A percentile compares a stretch with the other conserved stretches of the same genome.
These are phyloP conservation scores for Barbus barbus DNA, from an alignment of 2,113 vertebrate species.

Conservation along the genomic window DNA sequence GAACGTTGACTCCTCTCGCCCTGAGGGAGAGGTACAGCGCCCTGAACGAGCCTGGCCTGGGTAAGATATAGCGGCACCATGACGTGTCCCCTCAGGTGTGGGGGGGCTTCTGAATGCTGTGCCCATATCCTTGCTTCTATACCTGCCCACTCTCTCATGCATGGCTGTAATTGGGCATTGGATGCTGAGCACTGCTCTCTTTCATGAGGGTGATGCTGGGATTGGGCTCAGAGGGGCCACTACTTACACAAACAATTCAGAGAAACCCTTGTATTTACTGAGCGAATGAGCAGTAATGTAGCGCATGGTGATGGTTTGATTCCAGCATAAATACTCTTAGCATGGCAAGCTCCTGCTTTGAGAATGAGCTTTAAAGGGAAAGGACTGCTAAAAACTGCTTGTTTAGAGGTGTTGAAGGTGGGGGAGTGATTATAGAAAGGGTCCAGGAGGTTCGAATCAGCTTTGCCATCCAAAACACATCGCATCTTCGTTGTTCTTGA, in stretches of 20 bases:
- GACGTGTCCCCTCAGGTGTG: conserved; percentile 6
- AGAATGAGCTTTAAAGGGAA: too few species aligned
- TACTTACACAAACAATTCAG: conserved; percentile 7
- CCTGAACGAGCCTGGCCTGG: conserved; percentile 83
- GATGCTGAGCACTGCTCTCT: conserved; percentile 71
- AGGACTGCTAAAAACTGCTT: too few species aligned
- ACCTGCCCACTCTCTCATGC: conserved; percentile 64
- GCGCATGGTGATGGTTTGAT: conserved; percentile 74
- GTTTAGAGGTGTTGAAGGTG: conserved; percentile 52
- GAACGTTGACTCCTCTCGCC: conserved; percentile 89
- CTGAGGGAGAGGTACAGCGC: conserved; percentile 90
- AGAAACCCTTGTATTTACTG: conserved; percentile 31
- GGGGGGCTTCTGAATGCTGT: conserved; percentile 68
- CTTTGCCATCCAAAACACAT: neutral
- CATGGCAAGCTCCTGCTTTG: conserved; percentile 65
- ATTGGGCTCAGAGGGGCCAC: conserved; percentile 41
- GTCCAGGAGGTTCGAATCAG: neutral
- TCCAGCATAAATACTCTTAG: conserved; percentile 71
- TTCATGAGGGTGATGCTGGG: conserved; percentile 54
- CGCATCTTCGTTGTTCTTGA: conserved; percentile 19
- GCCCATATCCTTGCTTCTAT: conserved; percentile 58
- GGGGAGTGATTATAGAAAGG: conserved; percentile 9
- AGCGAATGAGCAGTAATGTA: conserved; percentile 68
- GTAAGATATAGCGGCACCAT: conserved; percentile 72
- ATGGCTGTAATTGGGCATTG: conserved; percentile 76